Evolutionary conservation across 2,797 vertebrate genomes (phyloP), one percentile per base, ranked within the genome.

Genomic region (Pagetopsis macropterus): DNA sequence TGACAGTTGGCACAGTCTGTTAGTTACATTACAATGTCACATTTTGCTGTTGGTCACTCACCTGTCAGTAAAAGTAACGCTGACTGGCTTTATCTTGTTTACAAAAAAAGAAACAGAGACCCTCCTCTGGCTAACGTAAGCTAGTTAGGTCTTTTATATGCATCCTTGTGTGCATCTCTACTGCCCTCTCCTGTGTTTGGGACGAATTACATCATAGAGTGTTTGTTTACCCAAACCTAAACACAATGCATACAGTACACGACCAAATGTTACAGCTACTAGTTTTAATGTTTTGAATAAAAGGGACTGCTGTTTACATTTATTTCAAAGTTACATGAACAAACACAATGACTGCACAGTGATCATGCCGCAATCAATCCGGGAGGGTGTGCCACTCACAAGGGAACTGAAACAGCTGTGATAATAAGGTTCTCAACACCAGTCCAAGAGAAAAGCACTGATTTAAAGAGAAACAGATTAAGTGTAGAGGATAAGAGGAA

Each of bases 181-280:
- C 67, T 64, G 81, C 87, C 85, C 10, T 61, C 83, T 21, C 0
- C 1, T 43, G 82, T 31, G 12, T 5, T 52, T 70, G 52, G 15
- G 62, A 23, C 9, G 19, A 3, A 44, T 17, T 0, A 9, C 51
- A 69, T 41, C 10, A 60, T 15, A 10, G 1, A 46, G 10, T 19
- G 17, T 16, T 13, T 40, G 11, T 63, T 40, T 10, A 31, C n/a
- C 4, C 5, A 19, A 56, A 14, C 19, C 44, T 13, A 3, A 43
- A 57, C 15, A 48, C 14, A 67, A 43, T 41, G 1, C 1, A 1
- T 0, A 23, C 19, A 19, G 19, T 19, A 19, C 40, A 4, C 9
- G 14, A 27, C 31, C n/a, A 15, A 10, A 5, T 37, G 15, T 40
- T 37, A 13, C 17, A 46, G 21, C 9, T 6, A 7, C 27, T 13